Evolutionary conservation across 2,888 invertebrate genomes (phyloP).

Genomic region (Neocrepidodera transversa): DNA sequence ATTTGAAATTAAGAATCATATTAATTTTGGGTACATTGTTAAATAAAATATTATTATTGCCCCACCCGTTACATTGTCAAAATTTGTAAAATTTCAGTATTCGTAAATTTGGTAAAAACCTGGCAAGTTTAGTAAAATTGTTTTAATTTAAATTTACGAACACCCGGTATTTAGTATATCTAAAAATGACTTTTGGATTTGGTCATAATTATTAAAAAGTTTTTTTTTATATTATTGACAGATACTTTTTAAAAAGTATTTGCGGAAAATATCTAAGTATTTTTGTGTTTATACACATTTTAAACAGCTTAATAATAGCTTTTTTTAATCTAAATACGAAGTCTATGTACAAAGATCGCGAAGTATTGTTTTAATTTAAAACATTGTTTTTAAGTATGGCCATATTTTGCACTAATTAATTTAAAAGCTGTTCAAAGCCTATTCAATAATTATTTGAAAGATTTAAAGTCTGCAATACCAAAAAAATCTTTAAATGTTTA

Average conservation of each 20-base stretch:
- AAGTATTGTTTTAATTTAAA: constrained; percentile 49
- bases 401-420: constrained; percentile 46
- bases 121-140: background rate
- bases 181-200: constrained; percentile 9
- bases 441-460: no score
- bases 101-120: background rate
- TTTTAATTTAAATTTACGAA: background rate
- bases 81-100: background rate
- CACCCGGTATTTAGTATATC: background rate
- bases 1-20: no score
- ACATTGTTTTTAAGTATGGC: constrained; percentile 44
- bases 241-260: constrained; percentile 35
- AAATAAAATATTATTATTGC: no score
- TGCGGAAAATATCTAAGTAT: constrained; percentile 33
- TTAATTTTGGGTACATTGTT: no score
- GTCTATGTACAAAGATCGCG: constrained; percentile 42
- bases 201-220: constrained; percentile 6
- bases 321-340: constrained; percentile 20
- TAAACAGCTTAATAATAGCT: constrained; percentile 35
- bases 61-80: no score
- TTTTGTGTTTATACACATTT: constrained; percentile 40
- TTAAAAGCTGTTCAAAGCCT: constrained; percentile 42
- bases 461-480: background rate
- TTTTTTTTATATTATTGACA: constrained; percentile 8
- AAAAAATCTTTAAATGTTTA: no score